phyloP scores from a whole-genome alignment of 2,888 invertebrate genomes.

The Ophioninae sp. region DNA sequence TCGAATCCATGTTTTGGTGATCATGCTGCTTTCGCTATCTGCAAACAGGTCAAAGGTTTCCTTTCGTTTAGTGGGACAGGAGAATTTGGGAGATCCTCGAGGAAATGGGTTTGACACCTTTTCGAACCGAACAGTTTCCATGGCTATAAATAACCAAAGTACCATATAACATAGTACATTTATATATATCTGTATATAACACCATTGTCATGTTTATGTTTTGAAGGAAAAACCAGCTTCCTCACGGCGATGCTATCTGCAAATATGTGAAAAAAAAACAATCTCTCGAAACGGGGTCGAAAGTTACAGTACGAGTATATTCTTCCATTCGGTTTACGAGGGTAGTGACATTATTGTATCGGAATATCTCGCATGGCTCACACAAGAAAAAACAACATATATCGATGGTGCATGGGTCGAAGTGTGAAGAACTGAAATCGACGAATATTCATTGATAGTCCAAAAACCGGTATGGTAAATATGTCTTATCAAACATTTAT shows the following conservation, averaged over 20 bases:
- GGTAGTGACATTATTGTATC: constrained; percentile 31
- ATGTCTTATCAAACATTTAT: neutral
- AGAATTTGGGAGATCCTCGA: constrained; percentile 17
- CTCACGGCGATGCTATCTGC: constrained; percentile 17
- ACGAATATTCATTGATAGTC: constrained; percentile 10
- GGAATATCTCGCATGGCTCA: constrained; percentile 28
- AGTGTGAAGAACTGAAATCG: constrained; percentile 21
- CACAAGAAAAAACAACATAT: constrained; percentile 26
- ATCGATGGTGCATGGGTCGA: constrained; percentile 26
- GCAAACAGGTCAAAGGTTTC: constrained; percentile 71
- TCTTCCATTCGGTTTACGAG: constrained; percentile 34
- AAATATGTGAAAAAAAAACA: constrained; percentile 32
- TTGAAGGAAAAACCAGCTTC: constrained; percentile 42
- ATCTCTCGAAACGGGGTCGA: constrained; percentile 44
- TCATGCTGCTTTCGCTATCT: constrained; percentile 75
- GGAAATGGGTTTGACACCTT: constrained; percentile 25
- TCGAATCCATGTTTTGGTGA: constrained; percentile 49
- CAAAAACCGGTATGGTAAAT: neutral
- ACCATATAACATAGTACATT: neutral
- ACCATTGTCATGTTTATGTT: constrained; percentile 2
- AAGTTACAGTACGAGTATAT: neutral
- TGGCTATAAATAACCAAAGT: constrained; percentile 42
- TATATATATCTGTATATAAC: neutral
- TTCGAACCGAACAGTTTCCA: constrained; percentile 71
- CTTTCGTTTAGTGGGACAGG: constrained; percentile 42